Evolutionary conservation across 1,140 invertebrate genomes (phyloP), one percentile per base, ranked within the genome.

Genomic region (Luehdorfia chinensis): DNA sequence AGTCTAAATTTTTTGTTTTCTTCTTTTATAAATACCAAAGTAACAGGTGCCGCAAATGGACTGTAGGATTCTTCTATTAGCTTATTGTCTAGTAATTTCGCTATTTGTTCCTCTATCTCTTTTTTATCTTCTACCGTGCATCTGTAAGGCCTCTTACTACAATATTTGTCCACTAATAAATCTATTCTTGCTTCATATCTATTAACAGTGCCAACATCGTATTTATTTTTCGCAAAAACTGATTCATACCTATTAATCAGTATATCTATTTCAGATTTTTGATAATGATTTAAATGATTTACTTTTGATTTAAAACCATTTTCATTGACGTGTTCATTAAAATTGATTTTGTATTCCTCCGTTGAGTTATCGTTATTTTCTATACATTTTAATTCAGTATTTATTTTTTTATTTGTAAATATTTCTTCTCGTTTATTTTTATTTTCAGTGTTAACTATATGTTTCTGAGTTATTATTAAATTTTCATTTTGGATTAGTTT

Each of bases 161-260:
- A 65, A 44, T 78, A 77, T 59, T 62, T 75, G n/a, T 77, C 67
- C 9, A 72, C 44, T 12, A 63, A 8, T 47, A 79, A 37, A 41
- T 79, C 66, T 37, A 77, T 77, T 7, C 33, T 50, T 47, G 68
- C 75, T 67, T 70, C 28, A 65, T 74, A 44, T 63, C 49, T 52
- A 68, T 55, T 63, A 49, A 83, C 61, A 3, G 25, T 53, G 7
- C 55, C 55, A 34, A 58, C 46, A 16, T 53, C 50, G 41, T 59
- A 59, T 44, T 78, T 79, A 32, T 78, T 47, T 52, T 76, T 77
- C 49, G 73, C 75, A 73, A 77, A 1, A n/a, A n/a, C n/a, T n/a
- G n/a, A n/a, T n/a, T n/a, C n/a, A n/a, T n/a, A n/a, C n/a, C n/a
- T n/a, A n/a, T 49, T n/a, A 36, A 68, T 59, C 4, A 74, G 30